Conservation (phyloP, 2,888 invertebrate genomes). For the Megaustenia siamemsis region DNA sequence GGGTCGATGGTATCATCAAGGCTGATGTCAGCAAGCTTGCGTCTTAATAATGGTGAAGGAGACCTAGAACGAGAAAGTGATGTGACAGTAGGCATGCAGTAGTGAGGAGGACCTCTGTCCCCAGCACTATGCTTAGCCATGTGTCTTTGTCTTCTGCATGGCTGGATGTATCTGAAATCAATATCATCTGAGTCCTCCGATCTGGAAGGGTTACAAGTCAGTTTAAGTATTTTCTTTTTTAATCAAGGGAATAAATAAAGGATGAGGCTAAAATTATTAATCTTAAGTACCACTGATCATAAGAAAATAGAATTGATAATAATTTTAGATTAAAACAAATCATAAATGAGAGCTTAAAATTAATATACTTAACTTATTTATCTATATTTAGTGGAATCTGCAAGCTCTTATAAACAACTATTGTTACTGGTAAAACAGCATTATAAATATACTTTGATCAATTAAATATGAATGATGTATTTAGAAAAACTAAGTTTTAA, state of each 20-base stretch:
- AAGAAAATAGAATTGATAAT: too few relatives aligned
- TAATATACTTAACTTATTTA: neutral
- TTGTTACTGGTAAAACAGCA: neutral
- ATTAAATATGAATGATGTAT: neutral
- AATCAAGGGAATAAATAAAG: neutral
- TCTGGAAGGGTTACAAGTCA: neutral
- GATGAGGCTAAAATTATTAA: neutral
- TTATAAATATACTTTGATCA: neutral
- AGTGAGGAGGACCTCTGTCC: conserved; percentile 53
- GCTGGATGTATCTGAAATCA: neutral
- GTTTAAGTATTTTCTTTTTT: neutral
- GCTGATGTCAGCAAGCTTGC: conserved; percentile 62
- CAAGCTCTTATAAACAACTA: neutral
- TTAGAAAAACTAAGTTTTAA: neutral
- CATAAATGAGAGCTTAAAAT: neutral
- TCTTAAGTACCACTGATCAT: too few relatives aligned
- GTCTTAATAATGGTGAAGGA: conserved; percentile 66
- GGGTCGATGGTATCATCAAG: conserved; percentile 58
- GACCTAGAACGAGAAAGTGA: conserved; percentile 77
- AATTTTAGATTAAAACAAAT: too few relatives aligned
- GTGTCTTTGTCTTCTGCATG: neutral
- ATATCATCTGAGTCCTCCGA: neutral
- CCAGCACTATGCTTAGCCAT: neutral
- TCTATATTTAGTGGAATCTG: neutral
- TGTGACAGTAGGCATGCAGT: conserved; percentile 68